Evolutionary conservation across 2,113 vertebrate genomes (phyloP), one percentile per base, ranked within the genome.

Genomic region (Aegotheles bennettii): DNA sequence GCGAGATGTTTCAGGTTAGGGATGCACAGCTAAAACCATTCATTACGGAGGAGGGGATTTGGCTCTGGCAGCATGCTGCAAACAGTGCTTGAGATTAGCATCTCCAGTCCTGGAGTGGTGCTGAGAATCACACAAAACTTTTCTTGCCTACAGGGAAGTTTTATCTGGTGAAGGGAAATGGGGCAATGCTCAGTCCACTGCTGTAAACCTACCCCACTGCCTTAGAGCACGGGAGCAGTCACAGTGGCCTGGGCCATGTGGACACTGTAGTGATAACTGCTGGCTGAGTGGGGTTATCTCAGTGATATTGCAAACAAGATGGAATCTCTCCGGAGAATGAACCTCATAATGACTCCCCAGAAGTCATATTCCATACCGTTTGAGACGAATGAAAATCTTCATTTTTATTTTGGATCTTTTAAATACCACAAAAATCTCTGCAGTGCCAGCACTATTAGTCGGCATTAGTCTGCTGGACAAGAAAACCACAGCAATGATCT

Each of bases 211-310:
- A 12, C 17, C 4, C 17, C 4, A 0, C 33, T 53, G 31, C 59
- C 57, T 67, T 14, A 5, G 35, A 77, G 67, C 29, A 31, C 0
- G 1, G 35, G 31, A 76, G 42, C 48, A 48, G 63, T 51, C 1
- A 2, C 24, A 3, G 48, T 16, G 51, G n/a, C 51, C 76, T 45
- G 61, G 42, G 24, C 53, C 19, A 6, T 4, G 36, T 0, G 0
- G 53, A 6, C 9, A 4, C 28, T 15, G 0, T 12, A 71, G 29
- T 4, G 1, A 5, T 23, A 6, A 33, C 35, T 35, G 53, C 63
- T 40, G 61, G 3, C 42, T 68, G 21, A 60, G 20, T 13, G 35
- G 65, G 38, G 54, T 48, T 57, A 11, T 43, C 43, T 56, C 28
- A 14, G 50, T 36, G 36, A 10, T 78, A 23, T 33, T 33, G 26